Conservation (phyloP, 2,113 vertebrate genomes). For the Fulica atra region DNA sequence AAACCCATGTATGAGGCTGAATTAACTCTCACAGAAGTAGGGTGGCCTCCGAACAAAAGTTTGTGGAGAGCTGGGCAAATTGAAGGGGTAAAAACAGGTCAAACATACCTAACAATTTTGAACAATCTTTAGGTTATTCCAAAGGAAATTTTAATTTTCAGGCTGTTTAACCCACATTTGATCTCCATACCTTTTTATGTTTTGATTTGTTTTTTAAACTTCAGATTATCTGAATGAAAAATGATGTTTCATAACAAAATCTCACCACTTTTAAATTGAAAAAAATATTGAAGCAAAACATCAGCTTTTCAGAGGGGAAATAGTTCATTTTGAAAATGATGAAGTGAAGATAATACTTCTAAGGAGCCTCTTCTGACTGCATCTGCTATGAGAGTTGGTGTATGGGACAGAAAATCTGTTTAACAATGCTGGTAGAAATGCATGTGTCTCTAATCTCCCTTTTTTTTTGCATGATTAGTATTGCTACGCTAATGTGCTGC, state of each 20-base stretch:
- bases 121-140: neutral
- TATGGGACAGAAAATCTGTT: neutral
- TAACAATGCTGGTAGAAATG: neutral
- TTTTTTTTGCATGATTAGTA: constrained; percentile 15
- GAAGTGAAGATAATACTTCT: neutral
- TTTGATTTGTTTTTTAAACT: neutral
- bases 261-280: neutral
- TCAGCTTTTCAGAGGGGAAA: neutral
- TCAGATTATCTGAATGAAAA: neutral
- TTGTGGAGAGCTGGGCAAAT: neutral
- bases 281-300: neutral
- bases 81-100: neutral
- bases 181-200: neutral
- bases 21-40: neutral
- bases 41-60: neutral
- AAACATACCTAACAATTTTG: neutral
- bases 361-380: neutral
- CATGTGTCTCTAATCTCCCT: neutral
- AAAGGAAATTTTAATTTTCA: neutral
- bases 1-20: neutral
- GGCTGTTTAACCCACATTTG: neutral
- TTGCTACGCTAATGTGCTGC: neutral
- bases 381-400: neutral
- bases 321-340: neutral
- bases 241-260: neutral